Evolutionary conservation across 2,888 invertebrate species (phyloP), one percentile per base, ranked within the genome.

Genomic region (Gasteruption jaculator): DNA sequence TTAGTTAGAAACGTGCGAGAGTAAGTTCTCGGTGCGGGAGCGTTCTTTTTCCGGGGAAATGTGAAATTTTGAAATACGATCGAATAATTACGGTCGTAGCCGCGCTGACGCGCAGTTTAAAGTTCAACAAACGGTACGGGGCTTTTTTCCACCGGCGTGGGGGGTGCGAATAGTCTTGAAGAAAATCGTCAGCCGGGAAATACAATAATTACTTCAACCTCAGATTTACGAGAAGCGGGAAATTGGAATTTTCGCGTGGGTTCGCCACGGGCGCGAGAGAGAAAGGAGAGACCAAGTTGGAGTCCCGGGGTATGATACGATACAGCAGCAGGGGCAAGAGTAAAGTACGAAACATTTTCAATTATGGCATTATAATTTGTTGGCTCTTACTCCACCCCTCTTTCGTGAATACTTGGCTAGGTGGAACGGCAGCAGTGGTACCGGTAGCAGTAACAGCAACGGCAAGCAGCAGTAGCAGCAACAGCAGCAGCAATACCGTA

Each of bases 121-220:
- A n/a, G n/a, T n/a, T n/a, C n/a, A n/a, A n/a, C n/a, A n/a, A n/a
- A n/a, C n/a, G n/a, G n/a, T n/a, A n/a, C n/a, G n/a, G n/a, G n/a
- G 56, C 57, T 59, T 58, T 58, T 50, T 56, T 37, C 42, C 31
- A n/a, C 40, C 29, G 26, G 40, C 34, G 37, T 27, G 34, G 12
- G 25, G 52, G 56, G 61, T 60, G 60, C 56, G 58, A 66, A 63
- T 65, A 57, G 57, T 60, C 56, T 57, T n/a, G n/a, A 60, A 61
- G 62, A 64, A 65, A 59, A n/a, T 56, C 60, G 56, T 52, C 57
- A 55, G 54, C 51, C n/a, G n/a, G n/a, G 63, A 61, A 65, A 67
- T 65, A 68, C 66, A 65, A 67, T 68, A 68, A 67, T 68, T 66
- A 67, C 65, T 66, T 61, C 58, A 58, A n/a, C 57, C 60, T 62